Evolutionary conservation across 2,113 vertebrate genomes (phyloP).

Genomic region (Myxocyprinus asiaticus): DNA sequence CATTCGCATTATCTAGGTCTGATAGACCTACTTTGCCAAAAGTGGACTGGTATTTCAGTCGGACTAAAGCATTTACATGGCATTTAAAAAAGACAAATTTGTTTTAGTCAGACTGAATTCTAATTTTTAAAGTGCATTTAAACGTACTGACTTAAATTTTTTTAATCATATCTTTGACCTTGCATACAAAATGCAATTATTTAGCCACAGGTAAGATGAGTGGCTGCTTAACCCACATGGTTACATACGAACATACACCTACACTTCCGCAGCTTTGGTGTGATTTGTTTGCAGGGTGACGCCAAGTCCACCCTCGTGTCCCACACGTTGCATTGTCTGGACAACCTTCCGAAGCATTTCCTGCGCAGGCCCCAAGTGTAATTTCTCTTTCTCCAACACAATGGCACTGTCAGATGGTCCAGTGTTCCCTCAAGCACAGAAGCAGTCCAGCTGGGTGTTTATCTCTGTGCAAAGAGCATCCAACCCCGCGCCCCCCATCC

Average conservation of each 20-base stretch:
- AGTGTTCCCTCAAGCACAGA: not conserved
- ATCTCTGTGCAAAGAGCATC: not conserved
- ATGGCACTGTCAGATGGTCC: conserved; percentile 14
- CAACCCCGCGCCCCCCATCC: not conserved
- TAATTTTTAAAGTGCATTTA: too few relatives aligned
- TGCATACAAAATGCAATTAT: not conserved
- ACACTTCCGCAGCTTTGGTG: not conserved
- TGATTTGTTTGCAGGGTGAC: conserved; percentile 8
- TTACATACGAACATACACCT: too few relatives aligned
- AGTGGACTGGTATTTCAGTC: too few relatives aligned
- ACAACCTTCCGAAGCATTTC: conserved; percentile 10
- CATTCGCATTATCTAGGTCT: too few relatives aligned
- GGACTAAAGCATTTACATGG: too few relatives aligned
- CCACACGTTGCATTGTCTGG: conserved; percentile 7
- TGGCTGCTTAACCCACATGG: not conserved
- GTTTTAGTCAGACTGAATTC: too few relatives aligned
- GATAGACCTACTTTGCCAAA: too few relatives aligned
- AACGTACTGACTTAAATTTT: too few relatives aligned
- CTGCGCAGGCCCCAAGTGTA: not conserved
- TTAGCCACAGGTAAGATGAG: not conserved
- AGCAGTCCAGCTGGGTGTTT: conserved; percentile 5
- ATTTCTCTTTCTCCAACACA: conserved; percentile 7
- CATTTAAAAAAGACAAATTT: too few relatives aligned
- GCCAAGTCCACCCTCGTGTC: not conserved
- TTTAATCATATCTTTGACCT: too few relatives aligned